These are phyloP conservation scores for Endomychus coccineus DNA, from an alignment of 2,888 invertebrate genomes.

Conservation along the genomic window DNA sequence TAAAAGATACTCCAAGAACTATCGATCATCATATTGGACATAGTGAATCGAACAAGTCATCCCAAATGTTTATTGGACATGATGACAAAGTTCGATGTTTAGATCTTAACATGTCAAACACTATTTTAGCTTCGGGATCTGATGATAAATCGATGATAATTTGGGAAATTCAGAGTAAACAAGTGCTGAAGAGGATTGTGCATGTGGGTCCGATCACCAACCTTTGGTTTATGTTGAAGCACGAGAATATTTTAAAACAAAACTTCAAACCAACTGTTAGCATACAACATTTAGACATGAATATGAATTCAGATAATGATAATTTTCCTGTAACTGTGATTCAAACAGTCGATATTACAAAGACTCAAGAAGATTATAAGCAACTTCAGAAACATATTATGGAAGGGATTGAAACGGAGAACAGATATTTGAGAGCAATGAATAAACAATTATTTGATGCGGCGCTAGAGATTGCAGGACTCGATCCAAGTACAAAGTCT, in stretches of 20 bases:
- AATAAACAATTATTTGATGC: too few species aligned
- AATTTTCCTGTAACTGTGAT: constrained; percentile 45
- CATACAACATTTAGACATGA: constrained; percentile 57
- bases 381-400: too few species aligned
- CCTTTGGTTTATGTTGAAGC: constrained; percentile 56
- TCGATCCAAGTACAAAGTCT: too few species aligned
- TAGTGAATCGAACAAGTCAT: constrained; percentile 37
- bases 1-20: constrained; percentile 60
- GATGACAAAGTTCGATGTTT: constrained; percentile 62
- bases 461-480: too few species aligned
- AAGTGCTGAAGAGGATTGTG: constrained; percentile 60
- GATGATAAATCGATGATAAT: constrained; percentile 65
- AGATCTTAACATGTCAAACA: constrained; percentile 64
- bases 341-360: constrained; percentile 39
- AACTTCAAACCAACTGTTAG: constrained; percentile 52
- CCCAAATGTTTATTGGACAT: constrained; percentile 57
- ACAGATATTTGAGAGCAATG: too few species aligned
- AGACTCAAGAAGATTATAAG: constrained; percentile 31
- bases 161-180: constrained; percentile 75
- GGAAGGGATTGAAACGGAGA: too few species aligned
- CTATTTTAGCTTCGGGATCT: constrained; percentile 67
- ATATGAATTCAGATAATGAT: constrained; percentile 50
- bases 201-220: constrained; percentile 73
- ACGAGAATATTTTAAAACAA: constrained; percentile 52
- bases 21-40: constrained; percentile 57